Base-by-base conservation (phyloP, 2,888 invertebrate genomes). In the Chironomus tentans region DNA sequence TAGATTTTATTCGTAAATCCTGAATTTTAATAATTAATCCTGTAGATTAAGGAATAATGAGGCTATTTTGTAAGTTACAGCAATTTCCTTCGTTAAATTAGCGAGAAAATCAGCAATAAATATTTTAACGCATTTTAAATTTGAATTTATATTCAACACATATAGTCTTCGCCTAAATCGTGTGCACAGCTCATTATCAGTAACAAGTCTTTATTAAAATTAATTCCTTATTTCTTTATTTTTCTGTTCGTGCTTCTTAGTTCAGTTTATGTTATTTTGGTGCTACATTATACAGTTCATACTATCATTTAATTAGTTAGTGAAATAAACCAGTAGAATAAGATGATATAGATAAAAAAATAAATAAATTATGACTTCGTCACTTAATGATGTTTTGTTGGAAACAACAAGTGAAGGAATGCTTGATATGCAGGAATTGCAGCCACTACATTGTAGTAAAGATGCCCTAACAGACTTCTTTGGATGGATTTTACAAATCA, bases 401-500 rank as follows among this genome's bases (percentile, higher is more conserved):
- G 38, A 38, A 38, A 38, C 38, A 38, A 10, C 56, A 18, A 56
- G 15, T 56, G 56, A 56, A 56, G 56, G 15, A 56, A 18, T 74
- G 2, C 22, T 74, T 48, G 74, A 74, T 13, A 7, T 74, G 12
- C 74, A 74, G 50, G 69, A 76, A 18, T 22, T 68, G 2, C 68
- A 76, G 24, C 68, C 76, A 46, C 18, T 87, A 47, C 89, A 89
- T 81, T 90, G 90, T 83, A 87, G 87, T 69, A 90, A 90, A 82
- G 88, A 90, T 86, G 90, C 91, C 15, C 85, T 91, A 62, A 91
- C 91, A 12, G 89, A 91, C 82, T 87, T 87, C 78, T 91, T 90
- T 82, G 91, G 91, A 77, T 91, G 91, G 91, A 89, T 90, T 81
- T 85, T 91, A 81, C 91, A 91, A 82, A 88, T 88, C 77, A 82